These are phyloP conservation scores for Trissonchulus latispiculum DNA, from an alignment of 2,888 invertebrate genomes.

Conservation along the genomic window DNA sequence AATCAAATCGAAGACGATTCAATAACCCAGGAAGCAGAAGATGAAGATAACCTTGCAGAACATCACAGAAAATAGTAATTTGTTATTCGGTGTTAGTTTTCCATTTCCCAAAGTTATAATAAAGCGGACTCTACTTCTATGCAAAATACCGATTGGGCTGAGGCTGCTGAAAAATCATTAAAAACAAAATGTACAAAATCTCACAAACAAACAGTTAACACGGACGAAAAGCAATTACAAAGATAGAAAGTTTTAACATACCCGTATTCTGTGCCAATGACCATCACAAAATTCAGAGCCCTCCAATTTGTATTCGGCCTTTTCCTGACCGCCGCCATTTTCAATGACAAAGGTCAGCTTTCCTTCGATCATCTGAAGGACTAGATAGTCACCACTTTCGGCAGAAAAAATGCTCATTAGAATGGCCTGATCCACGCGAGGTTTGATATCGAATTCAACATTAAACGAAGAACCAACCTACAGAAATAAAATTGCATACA, in stretches of 20 bases:
- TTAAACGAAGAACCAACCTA: conserved; percentile 34
- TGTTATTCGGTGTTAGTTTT: too few relatives aligned
- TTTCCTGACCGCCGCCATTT: conserved; percentile 59
- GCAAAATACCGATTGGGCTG: too few relatives aligned
- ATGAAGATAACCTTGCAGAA: too few relatives aligned
- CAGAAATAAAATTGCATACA: too few relatives aligned
- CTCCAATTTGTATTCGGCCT: conserved; percentile 35
- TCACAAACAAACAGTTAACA: too few relatives aligned
- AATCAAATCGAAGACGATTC: too few relatives aligned
- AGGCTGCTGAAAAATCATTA: too few relatives aligned
- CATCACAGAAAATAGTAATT: too few relatives aligned
- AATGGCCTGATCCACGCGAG: conserved; percentile 36
- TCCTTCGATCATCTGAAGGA: conserved; percentile 76
- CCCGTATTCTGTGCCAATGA: conserved; percentile 72
- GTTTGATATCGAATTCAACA: conserved; percentile 38
- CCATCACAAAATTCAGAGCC: conserved; percentile 74
- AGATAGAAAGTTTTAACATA: conserved; percentile 24
- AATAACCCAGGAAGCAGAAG: too few relatives aligned
- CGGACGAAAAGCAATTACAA: background rate
- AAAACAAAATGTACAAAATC: too few relatives aligned
- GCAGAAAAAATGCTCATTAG: conserved; percentile 36
- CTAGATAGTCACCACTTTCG: conserved; percentile 58
- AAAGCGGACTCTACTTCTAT: too few relatives aligned
- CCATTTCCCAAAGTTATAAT: too few relatives aligned
- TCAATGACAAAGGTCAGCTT: conserved; percentile 52